Evolutionary conservation across 35 echinoderm and acorn worm species (phyloP), one percentile per base, ranked within the genome.

Genomic region (Lytechinus variegatus): DNA sequence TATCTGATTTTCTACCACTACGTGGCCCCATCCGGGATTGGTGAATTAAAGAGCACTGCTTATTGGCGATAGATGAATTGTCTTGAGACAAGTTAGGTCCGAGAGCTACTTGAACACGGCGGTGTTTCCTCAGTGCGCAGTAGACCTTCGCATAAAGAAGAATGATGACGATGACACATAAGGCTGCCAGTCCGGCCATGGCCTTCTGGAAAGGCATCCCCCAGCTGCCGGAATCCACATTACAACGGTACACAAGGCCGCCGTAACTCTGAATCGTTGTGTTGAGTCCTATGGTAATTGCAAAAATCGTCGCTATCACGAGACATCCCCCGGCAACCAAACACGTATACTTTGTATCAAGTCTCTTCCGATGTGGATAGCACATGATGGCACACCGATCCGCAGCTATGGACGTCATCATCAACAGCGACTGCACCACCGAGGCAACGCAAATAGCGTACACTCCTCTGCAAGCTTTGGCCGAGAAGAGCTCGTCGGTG

Each of bases 341-440:
- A 44, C 28, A 44, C 88, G 88, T 54, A 51, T 9, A n/a, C 52
- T 21, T 90, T 6, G 28, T 90, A 10, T 28, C 52, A 28, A 90
- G 8, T 29, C 28, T 90, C 52, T 90, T 44, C n/a, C 52, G 29
- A 24, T 90, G 88, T 90, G 88, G 88, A 90, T 52, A 54, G 88
- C 88, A 90, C 52, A 90, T 21, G 29, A 33, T 21, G 4, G 52
- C 33, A 33, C 52, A 90, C 52, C 88, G n/a, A 52, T 90, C 88
- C 4, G n/a, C 16, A 19, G 88, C 88, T 19, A 90, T 90, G 11
- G 88, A 28, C 13, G 88, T 90, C 29, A 44, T 54, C 29, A 90
- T 52, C 88, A 90, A 90, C 88, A 90, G 52, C 28, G 88, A 90
- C 88, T 90, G 88, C 88, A 90, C 21, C 12, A 90, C 27, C 28